These are phyloP conservation scores for Sceloporus tristichus DNA, from an alignment of 2,113 vertebrate species.

Conservation along the genomic window DNA sequence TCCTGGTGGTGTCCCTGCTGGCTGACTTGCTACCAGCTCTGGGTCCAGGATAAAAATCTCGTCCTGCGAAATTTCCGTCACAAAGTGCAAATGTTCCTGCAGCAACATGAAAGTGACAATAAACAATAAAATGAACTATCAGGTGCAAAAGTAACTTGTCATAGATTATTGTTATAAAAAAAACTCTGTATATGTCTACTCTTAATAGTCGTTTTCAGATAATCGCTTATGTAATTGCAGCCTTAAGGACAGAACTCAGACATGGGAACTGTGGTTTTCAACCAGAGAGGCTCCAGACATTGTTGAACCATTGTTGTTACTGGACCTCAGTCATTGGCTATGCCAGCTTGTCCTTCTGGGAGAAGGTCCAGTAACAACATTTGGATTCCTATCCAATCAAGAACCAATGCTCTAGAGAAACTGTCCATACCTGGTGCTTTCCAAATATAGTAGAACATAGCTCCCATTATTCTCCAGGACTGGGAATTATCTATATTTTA, in stretches of 20 bases:
- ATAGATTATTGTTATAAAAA: background rate
- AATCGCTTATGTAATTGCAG: background rate
- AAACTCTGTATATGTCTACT: background rate
- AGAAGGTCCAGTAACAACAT: too few species aligned
- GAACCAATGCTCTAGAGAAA: too few species aligned
- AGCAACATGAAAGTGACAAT: slow-evolving; percentile 37
- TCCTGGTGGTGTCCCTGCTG: slow-evolving; percentile 79
- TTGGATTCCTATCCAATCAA: too few species aligned
- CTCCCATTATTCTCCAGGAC: background rate
- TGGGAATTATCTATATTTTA: background rate
- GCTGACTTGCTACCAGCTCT: slow-evolving; percentile 80
- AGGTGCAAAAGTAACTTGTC: background rate
- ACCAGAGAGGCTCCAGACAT: too few species aligned
- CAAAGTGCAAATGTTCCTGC: slow-evolving; percentile 98
- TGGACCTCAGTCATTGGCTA: too few species aligned
- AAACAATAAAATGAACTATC: too few species aligned
- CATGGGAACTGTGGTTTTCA: background rate
- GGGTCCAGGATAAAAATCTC: slow-evolving; percentile 98
- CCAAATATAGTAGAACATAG: too few species aligned
- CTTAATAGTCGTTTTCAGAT: background rate
- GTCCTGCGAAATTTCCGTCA: slow-evolving; percentile 97
- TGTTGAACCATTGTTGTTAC: too few species aligned
- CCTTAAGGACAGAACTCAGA: background rate
- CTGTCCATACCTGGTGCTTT: too few species aligned
- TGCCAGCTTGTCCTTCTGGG: too few species aligned